phyloP scores from a whole-genome alignment of 2,797 vertebrate species.

The Vespertilio murinus region DNA sequence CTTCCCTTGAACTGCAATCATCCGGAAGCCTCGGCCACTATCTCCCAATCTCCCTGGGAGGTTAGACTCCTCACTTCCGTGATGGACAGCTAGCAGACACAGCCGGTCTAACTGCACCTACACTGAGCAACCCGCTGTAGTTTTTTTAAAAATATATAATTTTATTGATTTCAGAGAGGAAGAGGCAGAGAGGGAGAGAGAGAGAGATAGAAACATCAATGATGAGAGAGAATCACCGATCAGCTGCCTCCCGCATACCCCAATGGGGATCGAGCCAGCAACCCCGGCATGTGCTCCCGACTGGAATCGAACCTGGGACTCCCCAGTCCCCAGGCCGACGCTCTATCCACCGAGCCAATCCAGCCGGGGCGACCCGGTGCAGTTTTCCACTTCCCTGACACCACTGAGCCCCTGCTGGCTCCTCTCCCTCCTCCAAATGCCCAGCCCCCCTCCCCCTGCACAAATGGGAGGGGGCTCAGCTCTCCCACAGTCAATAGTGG shows the following conservation, averaged over 20 bases:
- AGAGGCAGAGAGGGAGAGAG: no score
- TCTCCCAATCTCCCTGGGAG: conserved; percentile 3
- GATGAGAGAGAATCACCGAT: no score
- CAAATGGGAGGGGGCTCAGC: not conserved
- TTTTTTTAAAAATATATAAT: not conserved
- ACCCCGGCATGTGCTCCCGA: no score
- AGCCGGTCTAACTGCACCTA: not conserved
- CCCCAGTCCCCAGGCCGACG: no score
- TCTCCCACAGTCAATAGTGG: not conserved
- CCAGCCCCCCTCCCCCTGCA: not conserved
- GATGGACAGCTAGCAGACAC: not conserved
- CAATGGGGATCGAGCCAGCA: no score
- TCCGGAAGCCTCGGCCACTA: conserved; percentile 17
- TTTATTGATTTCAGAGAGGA: no score
- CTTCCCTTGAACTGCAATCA: conserved; percentile 8
- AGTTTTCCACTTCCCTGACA: not conserved
- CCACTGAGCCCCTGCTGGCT: not conserved
- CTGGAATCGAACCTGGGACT: no score
- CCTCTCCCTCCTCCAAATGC: not conserved
- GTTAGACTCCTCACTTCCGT: not conserved
- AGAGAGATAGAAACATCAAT: no score
- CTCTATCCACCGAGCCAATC: no score
- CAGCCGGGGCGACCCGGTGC: not conserved
- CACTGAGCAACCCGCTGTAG: not conserved
- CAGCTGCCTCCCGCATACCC: no score